phyloP scores from a whole-genome alignment of 2,888 invertebrate species.

The Netelia virgata region DNA sequence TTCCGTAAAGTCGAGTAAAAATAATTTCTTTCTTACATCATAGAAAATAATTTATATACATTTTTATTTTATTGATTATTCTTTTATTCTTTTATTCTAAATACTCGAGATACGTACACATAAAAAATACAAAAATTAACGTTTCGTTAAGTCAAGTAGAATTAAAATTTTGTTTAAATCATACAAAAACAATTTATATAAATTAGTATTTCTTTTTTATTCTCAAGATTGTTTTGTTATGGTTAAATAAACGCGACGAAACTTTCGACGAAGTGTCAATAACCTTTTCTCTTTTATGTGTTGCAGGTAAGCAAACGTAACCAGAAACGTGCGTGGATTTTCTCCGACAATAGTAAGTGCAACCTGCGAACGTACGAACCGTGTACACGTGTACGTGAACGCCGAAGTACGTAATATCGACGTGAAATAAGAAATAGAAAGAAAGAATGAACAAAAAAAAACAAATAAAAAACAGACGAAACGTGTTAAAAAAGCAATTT shows the following conservation, averaged over 20 bases:
- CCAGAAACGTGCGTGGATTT: slow-evolving; percentile 2
- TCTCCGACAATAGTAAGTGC: slow-evolving; percentile 16
- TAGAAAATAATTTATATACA: neutral
- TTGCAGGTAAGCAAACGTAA: slow-evolving; percentile 74
- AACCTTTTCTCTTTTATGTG: slow-evolving; percentile 63
- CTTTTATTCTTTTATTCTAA: too few relatives aligned
- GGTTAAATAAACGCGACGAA: slow-evolving; percentile 6
- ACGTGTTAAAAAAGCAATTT: slow-evolving; percentile 32
- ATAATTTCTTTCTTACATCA: neutral
- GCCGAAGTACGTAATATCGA: slow-evolving; percentile 37
- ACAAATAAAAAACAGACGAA: slow-evolving; percentile 13
- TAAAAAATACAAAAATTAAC: too few relatives aligned
- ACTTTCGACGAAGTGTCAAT: neutral
- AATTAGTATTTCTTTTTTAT: too few relatives aligned
- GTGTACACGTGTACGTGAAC: neutral
- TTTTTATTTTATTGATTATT: too few relatives aligned
- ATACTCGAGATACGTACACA: too few relatives aligned
- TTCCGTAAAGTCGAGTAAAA: neutral
- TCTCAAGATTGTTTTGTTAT: too few relatives aligned
- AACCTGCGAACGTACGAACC: neutral
- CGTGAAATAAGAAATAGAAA: neutral
- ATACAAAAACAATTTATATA: too few relatives aligned
- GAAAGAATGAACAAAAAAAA: slow-evolving; percentile 10
- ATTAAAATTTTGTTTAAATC: too few relatives aligned
- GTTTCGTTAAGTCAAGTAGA: too few relatives aligned